Percentiles rank a stretch among this genome's conserved stretches.
phyloP scores from a whole-genome alignment of 2,888 invertebrate species.

The Drosophila silvestris region DNA sequence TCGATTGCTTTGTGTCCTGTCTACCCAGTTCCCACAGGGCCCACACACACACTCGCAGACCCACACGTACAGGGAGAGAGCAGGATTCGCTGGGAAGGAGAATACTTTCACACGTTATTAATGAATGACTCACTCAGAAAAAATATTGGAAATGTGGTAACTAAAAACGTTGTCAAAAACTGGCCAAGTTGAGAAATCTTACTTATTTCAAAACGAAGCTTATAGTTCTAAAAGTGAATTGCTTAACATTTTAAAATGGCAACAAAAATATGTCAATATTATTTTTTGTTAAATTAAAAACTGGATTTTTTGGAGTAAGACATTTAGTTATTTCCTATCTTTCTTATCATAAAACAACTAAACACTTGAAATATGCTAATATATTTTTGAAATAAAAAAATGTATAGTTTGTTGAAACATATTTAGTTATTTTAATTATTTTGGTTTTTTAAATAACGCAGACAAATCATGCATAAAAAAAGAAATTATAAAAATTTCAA shows the following conservation, averaged over 20 bases:
- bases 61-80: conserved; percentile 1
- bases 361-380: not conserved
- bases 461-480: fast-evolving
- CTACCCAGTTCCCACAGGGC: conserved; percentile 15
- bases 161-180: not conserved
- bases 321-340: not conserved
- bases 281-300: fast-evolving
- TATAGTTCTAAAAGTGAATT: not conserved
- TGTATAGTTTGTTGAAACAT: not conserved
- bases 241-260: too few relatives aligned
- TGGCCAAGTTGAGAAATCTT: not conserved
- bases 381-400: not conserved
- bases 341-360: not conserved
- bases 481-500: not conserved
- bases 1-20: conserved; percentile 23
- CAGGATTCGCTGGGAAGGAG: not conserved
- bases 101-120: conserved; percentile 62
- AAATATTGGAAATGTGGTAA: not conserved
- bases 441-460: not conserved
- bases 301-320: not conserved
- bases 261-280: not conserved
- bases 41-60: conserved; percentile 46
- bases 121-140: conserved; percentile 44
- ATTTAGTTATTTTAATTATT: not conserved
- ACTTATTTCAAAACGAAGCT: not conserved